Evolutionary conservation across 2,113 vertebrate genomes (phyloP), one percentile per base, ranked within the genome.

Genomic region (Nibea coibor): DNA sequence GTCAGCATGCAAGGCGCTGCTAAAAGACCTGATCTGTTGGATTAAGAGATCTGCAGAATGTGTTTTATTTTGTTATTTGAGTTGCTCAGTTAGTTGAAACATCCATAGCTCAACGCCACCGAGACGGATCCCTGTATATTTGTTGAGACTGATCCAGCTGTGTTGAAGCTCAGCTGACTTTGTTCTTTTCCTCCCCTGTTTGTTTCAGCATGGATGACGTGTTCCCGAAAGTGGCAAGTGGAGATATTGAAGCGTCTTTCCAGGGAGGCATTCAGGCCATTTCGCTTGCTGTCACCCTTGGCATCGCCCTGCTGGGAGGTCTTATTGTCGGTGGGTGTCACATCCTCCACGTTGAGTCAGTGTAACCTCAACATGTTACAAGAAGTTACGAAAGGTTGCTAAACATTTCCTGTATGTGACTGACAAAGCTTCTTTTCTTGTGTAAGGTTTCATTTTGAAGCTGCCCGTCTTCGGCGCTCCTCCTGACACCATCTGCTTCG

Each of bases 221-320:
- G 10, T 98, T 98, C 71, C 96, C 96, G 0, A 57, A 92, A 0
- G 62, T 97, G 12, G 89, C 88, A 0, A 0, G 1, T 0, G 86
- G 84, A 0, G 2, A 45, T 0, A 54, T 89, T 58, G 50, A 39
- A 0, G 65, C 92, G 4, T 57, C 67, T 0, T 24, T 3, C 4
- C 97, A 99, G 77, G 96, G 91, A 0, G 0, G 94, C 0, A 53
- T 80, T 42, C 97, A 99, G 88, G 94, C 95, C 28, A 57, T 93
- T 0, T 96, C 96, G 2, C 90, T 99, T 28, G 93, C 86, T 0
- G 65, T 98, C 78, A 97, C 97, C 0, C 93, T 99, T 61, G 93
- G 88, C 24, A 74, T 97, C 0, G 96, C 97, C 12, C 14, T 87
- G 0, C 5, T 96, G 2, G 97, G 98, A 0, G 97, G 97, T 0